Evolutionary conservation across 2,888 invertebrate species (phyloP), one percentile per base, ranked within the genome.

Genomic region (Quadriops clusia): DNA sequence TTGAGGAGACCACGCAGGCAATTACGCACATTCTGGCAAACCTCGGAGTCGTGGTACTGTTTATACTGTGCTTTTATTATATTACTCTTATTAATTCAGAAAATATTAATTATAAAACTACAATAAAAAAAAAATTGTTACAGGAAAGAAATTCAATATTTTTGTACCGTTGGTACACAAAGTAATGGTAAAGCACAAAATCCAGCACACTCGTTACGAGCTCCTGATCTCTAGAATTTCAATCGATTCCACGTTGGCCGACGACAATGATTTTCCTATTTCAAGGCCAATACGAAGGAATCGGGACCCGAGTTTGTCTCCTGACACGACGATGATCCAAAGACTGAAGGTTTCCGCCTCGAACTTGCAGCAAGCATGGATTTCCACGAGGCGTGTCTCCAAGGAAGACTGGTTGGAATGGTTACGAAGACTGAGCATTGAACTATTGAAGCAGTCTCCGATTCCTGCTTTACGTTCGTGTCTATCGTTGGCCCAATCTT

Each of bases 331-430:
- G 5, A 75, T 79, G 6, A 82, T 82, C 23, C 84, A 85, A 50
- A 74, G 83, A 53, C 61, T 90, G 32, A 82, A 80, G 50, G 86
- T 91, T 7, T 83, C 82, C 17, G 79, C 84, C 4, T 72, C 76
- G 13, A 87, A 85, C 55, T 64, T 95, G 23, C 86, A 90, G 54
- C 72, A 83, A 45, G 86, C 89, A 0, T 90, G 93, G 86, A 83
- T 85, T n/a, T 86, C 89, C 1, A 83, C 83, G 15, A 72, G 90
- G 30, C 71, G 91, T 36, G 91, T 94, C 1, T 93, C 93, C 1
- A 93, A 93, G 57, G 97, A 98, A 48, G 98, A 98, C 61, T 98
- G 98, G 98, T 68, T 94, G 25, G 95, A 97, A 57, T 98, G 97
- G 98, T 61, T 97, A 28, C 70, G 89, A 23, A 72, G 90, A 23